A percentile compares a stretch with the other conserved stretches of the same genome.
Conservation (phyloP, 2,888 invertebrate genomes). For the Meliscaeva auricollis region DNA sequence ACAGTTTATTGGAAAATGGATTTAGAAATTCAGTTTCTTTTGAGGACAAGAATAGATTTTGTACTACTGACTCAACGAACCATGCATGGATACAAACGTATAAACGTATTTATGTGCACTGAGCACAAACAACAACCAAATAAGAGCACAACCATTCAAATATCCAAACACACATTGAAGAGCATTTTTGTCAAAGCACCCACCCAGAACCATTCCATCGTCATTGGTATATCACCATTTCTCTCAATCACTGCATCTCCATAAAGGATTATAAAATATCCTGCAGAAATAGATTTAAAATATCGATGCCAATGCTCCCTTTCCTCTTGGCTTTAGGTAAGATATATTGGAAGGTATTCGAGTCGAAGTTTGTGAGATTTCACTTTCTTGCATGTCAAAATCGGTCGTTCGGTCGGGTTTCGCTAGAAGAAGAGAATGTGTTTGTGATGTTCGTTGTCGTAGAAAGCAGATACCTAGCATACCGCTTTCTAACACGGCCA, state of each 20-base stretch:
- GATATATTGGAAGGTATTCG: not conserved
- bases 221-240: slow-evolving; percentile 10
- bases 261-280: slow-evolving; percentile 74
- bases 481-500: slow-evolving; percentile 35
- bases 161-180: no score
- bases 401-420: slow-evolving; percentile 4
- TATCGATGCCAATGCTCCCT: slow-evolving; percentile 56
- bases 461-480: not conserved
- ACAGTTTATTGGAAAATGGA: slow-evolving; percentile 20
- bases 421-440: not conserved
- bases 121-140: slow-evolving; percentile 41
- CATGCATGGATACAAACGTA: slow-evolving; percentile 50
- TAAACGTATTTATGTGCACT: slow-evolving; percentile 58
- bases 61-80: slow-evolving; percentile 25
- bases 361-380: slow-evolving; percentile 38
- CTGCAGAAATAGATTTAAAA: slow-evolving; percentile 74
- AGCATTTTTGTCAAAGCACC: no score
- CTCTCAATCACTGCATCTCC: slow-evolving; percentile 64
- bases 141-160: not conserved
- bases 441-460: not conserved
- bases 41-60: slow-evolving; percentile 8
- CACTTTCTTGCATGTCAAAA: slow-evolving; percentile 67
- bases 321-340: not conserved
- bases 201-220: not conserved
- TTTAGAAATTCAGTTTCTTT: slow-evolving; percentile 38